A percentile compares a stretch with the other conserved stretches of the same genome.
phyloP scores from a whole-genome alignment of 2,888 invertebrate species.

The Thymelicus lineola region DNA sequence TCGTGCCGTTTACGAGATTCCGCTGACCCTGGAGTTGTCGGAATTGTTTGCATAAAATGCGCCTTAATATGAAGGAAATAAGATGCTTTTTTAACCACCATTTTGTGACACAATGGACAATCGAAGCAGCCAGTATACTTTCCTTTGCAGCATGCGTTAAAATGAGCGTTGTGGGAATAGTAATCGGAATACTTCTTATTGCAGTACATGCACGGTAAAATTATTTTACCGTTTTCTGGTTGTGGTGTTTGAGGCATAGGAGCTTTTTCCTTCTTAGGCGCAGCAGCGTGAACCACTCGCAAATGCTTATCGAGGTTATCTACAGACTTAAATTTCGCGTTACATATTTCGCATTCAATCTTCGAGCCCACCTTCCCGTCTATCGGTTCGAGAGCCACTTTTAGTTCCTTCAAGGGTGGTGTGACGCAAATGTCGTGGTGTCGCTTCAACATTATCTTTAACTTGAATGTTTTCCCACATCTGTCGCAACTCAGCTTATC shows the following conservation, averaged over 20 bases:
- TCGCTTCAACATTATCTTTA: conserved; percentile 79
- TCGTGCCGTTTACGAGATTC: conserved; percentile 48
- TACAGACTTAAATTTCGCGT: conserved; percentile 65
- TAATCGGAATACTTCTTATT: conserved; percentile 63
- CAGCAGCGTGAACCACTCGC: conserved; percentile 70
- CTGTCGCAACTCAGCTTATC: conserved; percentile 68
- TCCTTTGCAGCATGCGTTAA: conserved; percentile 59
- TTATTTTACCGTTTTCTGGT: conserved; percentile 45
- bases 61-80: conserved; percentile 67
- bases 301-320: conserved; percentile 74
- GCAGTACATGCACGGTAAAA: conserved; percentile 72
- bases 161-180: conserved; percentile 64
- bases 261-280: conserved; percentile 47
- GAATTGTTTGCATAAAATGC: conserved; percentile 58
- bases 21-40: conserved; percentile 14
- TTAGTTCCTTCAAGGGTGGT: conserved; percentile 65
- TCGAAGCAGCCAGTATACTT: conserved; percentile 52
- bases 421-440: conserved; percentile 66
- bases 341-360: conserved; percentile 67
- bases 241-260: background rate
- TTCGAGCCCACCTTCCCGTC: conserved; percentile 51
- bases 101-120: conserved; percentile 67
- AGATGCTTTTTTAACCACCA: conserved; percentile 54
- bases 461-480: conserved; percentile 74
- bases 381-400: conserved; percentile 69